Evolutionary conservation across 2,797 vertebrate species (phyloP).

Genomic region (Acrossocheilus fasciatus): DNA sequence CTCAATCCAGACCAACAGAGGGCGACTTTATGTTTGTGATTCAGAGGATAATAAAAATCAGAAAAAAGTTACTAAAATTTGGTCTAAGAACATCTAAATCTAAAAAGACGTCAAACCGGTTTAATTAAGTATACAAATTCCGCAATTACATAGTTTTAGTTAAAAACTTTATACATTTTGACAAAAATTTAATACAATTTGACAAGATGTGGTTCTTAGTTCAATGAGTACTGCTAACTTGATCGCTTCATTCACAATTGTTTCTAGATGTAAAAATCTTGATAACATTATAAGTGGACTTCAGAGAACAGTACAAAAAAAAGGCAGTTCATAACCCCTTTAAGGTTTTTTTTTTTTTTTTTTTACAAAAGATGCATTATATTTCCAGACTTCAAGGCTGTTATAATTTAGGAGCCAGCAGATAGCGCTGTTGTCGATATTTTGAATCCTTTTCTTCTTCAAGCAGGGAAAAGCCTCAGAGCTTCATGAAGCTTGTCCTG

Average conservation of each 20-base stretch:
- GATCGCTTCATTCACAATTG: not conserved
- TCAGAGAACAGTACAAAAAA: not conserved
- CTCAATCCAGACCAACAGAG: not conserved
- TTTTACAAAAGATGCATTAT: not conserved
- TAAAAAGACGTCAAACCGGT: not conserved
- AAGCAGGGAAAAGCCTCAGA: not conserved
- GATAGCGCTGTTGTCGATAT: no score
- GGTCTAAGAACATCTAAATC: not conserved
- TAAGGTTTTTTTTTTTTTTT: not conserved
- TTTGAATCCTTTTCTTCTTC: not conserved
- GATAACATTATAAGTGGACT: not conserved
- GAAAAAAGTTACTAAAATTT: not conserved
- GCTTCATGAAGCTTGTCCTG: not conserved
- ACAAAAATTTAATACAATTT: not conserved
- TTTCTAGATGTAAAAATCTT: no score
- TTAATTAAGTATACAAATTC: not conserved
- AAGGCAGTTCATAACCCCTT: not conserved
- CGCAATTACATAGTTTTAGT: not conserved
- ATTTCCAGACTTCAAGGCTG: not conserved
- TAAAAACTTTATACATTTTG: no score
- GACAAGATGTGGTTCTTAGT: not conserved
- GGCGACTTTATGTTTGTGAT: no score
- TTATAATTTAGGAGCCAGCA: not conserved
- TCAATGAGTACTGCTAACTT: no score
- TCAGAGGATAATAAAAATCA: no score